Percentiles rank a stretch among this genome's conserved stretches.
phyloP scores from a whole-genome alignment of 2,888 invertebrate species.

The Tanytarsus gracilentus region DNA sequence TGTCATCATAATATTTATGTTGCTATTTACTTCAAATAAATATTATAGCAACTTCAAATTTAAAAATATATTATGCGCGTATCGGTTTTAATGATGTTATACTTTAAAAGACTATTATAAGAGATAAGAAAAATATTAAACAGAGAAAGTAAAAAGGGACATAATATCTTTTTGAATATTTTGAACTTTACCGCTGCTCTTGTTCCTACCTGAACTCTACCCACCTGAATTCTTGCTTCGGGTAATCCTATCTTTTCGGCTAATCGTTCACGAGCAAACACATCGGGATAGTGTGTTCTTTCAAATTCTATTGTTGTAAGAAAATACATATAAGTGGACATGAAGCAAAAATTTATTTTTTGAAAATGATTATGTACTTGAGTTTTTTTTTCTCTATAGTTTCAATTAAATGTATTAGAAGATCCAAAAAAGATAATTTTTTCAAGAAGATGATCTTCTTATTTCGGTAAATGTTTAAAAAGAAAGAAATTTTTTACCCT shows the following conservation, averaged over 20 bases:
- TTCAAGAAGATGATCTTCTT: not conserved
- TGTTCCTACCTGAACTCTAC: too few species aligned
- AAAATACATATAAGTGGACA: too few species aligned
- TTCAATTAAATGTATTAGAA: constrained; percentile 13
- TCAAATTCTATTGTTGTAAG: constrained; percentile 90
- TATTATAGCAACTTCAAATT: too few species aligned
- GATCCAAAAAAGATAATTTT: constrained; percentile 2
- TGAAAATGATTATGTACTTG: constrained; percentile 16
- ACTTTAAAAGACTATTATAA: too few species aligned
- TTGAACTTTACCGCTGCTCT: too few species aligned
- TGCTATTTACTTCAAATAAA: too few species aligned
- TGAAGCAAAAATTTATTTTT: constrained; percentile 37
- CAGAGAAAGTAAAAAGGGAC: too few species aligned
- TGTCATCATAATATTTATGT: too few species aligned
- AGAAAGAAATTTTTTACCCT: constrained; percentile 59
- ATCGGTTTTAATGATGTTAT: too few species aligned
- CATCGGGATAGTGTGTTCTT: constrained; percentile 94
- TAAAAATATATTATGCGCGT: too few species aligned
- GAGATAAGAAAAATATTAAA: too few species aligned
- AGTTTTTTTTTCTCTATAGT: not conserved
- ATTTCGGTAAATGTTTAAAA: not conserved
- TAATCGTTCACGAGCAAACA: constrained; percentile 89
- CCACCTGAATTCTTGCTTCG: constrained; percentile 97
- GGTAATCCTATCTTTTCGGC: constrained; percentile 96
- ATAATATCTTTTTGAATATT: too few species aligned